phyloP scores from a whole-genome alignment of 2,888 invertebrate species.

The Drosophila kambysellisi region DNA sequence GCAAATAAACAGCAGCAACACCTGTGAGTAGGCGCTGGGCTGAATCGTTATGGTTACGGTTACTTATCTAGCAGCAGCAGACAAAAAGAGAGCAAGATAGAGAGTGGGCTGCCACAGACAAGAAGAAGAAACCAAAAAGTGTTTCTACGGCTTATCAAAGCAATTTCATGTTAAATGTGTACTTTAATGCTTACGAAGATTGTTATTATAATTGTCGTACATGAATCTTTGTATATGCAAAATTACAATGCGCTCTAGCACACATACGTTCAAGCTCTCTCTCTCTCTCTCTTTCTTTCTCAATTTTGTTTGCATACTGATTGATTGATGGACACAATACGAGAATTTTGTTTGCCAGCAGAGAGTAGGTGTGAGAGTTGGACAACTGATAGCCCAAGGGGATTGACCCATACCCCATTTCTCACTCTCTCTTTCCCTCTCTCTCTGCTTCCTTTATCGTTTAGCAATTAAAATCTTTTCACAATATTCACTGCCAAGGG shows the following conservation, averaged over 20 bases:
- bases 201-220: slow-evolving; percentile 58
- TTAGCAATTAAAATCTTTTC: background rate
- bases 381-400: slow-evolving; percentile 11
- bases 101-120: slow-evolving; percentile 13
- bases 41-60: slow-evolving; percentile 49
- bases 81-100: background rate
- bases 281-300: background rate
- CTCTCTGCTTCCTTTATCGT: too few species aligned
- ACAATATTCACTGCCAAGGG: background rate
- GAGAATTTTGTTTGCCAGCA: background rate
- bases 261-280: too few species aligned
- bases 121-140: slow-evolving; percentile 3
- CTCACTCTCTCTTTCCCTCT: background rate
- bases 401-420: slow-evolving; percentile 11
- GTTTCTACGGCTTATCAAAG: slow-evolving; percentile 57
- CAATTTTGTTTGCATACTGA: slow-evolving; percentile 16
- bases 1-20: slow-evolving; percentile 28
- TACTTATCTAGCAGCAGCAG: slow-evolving; percentile 37
- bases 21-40: slow-evolving; percentile 28
- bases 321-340: slow-evolving; percentile 23
- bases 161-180: slow-evolving; percentile 46
- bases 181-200: slow-evolving; percentile 51
- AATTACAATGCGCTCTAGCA: slow-evolving; percentile 9
- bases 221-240: slow-evolving; percentile 15
- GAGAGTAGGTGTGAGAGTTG: background rate